Evolutionary conservation across 2,888 invertebrate species (phyloP), one percentile per base, ranked within the genome.

Genomic region (Anthophora plumipes): DNA sequence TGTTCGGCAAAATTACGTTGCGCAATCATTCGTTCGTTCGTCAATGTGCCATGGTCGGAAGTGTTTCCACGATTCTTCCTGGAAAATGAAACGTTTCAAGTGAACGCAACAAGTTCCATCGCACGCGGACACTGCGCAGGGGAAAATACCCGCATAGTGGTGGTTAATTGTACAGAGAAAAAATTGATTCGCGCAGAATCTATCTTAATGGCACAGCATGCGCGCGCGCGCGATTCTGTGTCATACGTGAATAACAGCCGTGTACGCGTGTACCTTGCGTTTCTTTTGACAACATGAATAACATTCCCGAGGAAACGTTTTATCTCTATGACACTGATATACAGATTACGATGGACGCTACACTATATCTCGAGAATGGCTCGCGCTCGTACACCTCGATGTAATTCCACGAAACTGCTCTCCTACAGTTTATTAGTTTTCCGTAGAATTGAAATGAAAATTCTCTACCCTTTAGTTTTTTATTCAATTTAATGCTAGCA

Each of bases 161-260:
- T 22, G 43, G 52, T 20, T 43, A 71, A 66, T 25, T 17, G 59
- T 14, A 64, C n/a, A 63, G 31, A 60, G 67, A 71, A 57, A 71
- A 57, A 77, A 78, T 81, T 61, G 61, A 54, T 61, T 78, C 68
- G 22, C 83, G 59, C n/a, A 57, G 81, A 75, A 69, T 78, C 43
- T 64, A 59, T 66, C 77, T 71, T 22, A 7, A 22, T 5, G 12
- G 48, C 6, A 17, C 7, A 2, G 11, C 1, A 11, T 17, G 20
- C 5, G 7, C 31, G 52, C 1, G 20, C 31, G 20, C 5, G 7
- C 31, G 52, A 12, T 22, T 37, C 54, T 86, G 85, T 81, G 85
- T 85, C 87, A 87, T 72, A 66, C 69, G 63, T 71, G 76, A 64
- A 78, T 85, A 85, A 85, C 82, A 9, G 52, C 41, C 37, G 48